Conservation (phyloP, 35 echinoderm and acorn worm genomes). For the Chiridota heheva region DNA sequence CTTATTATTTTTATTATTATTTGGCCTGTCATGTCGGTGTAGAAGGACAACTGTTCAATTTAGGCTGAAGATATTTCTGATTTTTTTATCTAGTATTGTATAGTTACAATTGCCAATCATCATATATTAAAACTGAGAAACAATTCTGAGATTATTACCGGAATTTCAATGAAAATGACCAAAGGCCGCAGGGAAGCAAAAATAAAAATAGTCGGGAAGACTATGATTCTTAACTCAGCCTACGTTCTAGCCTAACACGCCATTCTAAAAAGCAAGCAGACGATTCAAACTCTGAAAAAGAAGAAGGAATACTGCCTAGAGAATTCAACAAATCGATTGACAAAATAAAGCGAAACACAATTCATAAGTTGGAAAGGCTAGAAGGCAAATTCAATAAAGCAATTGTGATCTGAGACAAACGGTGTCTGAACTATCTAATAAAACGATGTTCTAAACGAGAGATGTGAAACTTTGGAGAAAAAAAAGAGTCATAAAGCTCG, state of each 20-base stretch:
- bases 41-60: no score
- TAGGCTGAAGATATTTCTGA: no score
- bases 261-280: not conserved
- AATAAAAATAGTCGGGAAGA: not conserved
- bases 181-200: not conserved
- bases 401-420: not conserved
- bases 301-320: not conserved
- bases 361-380: constrained; percentile 11
- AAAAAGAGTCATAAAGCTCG: not conserved
- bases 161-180: no score
- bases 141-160: no score
- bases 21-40: no score
- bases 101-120: no score
- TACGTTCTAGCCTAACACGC: not conserved
- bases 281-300: not conserved
- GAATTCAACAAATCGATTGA: not conserved
- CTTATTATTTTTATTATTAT: no score
- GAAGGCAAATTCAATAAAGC: not conserved
- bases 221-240: not conserved
- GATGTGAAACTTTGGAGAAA: not conserved
- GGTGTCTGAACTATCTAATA: not conserved
- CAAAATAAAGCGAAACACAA: not conserved
- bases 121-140: no score
- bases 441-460: not conserved
- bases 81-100: no score